Conservation (phyloP, 2,113 vertebrate genomes). For the Camelus bactrianus region DNA sequence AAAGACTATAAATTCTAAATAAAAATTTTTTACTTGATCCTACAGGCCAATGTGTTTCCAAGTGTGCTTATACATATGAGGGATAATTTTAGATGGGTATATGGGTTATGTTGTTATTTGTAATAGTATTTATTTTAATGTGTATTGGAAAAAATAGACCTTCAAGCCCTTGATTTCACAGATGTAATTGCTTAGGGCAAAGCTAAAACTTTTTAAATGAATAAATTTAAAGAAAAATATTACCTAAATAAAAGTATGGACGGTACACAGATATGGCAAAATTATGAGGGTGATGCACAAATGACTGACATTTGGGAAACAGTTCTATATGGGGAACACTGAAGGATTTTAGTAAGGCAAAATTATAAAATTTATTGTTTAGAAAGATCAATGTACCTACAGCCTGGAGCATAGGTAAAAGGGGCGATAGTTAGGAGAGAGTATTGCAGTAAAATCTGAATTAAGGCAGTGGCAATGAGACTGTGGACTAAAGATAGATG, state of each 20-base stretch:
- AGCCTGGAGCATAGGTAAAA: background rate
- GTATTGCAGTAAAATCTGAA: background rate
- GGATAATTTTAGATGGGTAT: background rate
- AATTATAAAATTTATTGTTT: constrained; percentile 21
- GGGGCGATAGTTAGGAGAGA: background rate
- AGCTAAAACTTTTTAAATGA: constrained; percentile 8
- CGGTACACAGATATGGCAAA: background rate
- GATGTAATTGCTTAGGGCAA: background rate
- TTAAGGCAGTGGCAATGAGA: background rate
- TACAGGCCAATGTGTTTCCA: background rate
- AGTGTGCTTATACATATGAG: background rate
- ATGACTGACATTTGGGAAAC: background rate
- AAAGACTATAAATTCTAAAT: background rate
- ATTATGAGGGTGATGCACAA: background rate
- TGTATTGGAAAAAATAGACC: background rate
- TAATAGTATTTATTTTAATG: constrained; percentile 39
- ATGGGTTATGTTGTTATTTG: background rate
- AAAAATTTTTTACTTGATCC: constrained; percentile 6
- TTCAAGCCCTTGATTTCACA: background rate
- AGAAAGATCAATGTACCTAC: background rate
- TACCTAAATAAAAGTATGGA: constrained; percentile 31
- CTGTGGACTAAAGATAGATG: background rate
- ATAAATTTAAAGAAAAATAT: background rate
- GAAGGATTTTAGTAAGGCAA: background rate
- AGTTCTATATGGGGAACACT: background rate